Percentiles rank a stretch among this genome's conserved stretches.
Evolutionary conservation across 2,888 invertebrate species (phyloP).

Genomic region (Dione juno): DNA sequence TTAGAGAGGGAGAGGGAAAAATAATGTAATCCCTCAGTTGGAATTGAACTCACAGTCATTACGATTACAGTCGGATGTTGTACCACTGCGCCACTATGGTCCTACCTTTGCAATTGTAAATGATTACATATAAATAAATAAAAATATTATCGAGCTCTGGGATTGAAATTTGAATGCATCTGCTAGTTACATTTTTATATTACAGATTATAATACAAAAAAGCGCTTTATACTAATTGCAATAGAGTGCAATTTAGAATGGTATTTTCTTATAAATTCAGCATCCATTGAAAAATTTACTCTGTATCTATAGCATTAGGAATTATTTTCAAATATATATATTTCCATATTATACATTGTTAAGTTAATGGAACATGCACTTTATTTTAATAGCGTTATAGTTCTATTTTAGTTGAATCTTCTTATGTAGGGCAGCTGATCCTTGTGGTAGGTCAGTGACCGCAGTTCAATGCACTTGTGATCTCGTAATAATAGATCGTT

Average conservation of each 20-base stretch:
- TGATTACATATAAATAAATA: too few relatives aligned
- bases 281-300: not conserved
- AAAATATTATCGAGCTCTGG: not conserved
- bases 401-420: not conserved
- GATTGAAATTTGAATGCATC: constrained; percentile 28
- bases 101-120: too few relatives aligned
- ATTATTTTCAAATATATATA: not conserved
- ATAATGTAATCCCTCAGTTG: too few relatives aligned
- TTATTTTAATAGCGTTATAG: not conserved
- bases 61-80: too few relatives aligned
- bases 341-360: not conserved
- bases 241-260: not conserved
- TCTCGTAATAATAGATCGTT: constrained; percentile 50
- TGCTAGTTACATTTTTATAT: constrained; percentile 20
- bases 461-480: constrained; percentile 53
- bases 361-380: not conserved
- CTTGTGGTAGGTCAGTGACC: constrained; percentile 68
- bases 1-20: too few relatives aligned
- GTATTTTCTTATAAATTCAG: not conserved
- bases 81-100: too few relatives aligned
- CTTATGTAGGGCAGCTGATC: constrained; percentile 54
- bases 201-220: not conserved
- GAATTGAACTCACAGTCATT: too few relatives aligned
- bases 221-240: fast-evolving
- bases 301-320: not conserved